Base-by-base conservation (phyloP, 2,113 vertebrate species). In the Platysternon megacephalum region DNA sequence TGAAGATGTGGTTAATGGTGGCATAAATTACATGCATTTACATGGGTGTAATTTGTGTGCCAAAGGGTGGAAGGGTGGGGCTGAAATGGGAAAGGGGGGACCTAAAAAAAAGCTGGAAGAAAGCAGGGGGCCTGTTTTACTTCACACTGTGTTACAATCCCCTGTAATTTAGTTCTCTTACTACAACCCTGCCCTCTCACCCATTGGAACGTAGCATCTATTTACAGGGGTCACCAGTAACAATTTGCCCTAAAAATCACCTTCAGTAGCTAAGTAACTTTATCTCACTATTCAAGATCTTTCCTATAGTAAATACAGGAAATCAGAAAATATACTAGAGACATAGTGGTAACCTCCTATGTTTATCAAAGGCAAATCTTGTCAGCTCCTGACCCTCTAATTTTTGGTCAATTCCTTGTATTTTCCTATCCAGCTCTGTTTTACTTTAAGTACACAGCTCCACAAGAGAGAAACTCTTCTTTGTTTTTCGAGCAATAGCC, bases 271-370 rank as follows among this genome's bases (percentile, higher is more conserved):
- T 14, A 11, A 11, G 9, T 48, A 53, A 53, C 13, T 49, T 96
- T 0, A 17, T 29, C 46, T 79, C 2, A 0, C 76, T 22, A 24
- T 48, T 56, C 2, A 0, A 0, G 2, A 44, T 8, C 32, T 19
- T 55, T 28, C 1, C 3, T 1, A 21, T 58, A 78, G 53, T 3
- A 35, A 86, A 4, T 1, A 0, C 22, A 14, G 4, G 48, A 44
- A 53, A 32, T 28, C 48, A 29, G 5, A 78, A 14, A 61, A 4
- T 10, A 72, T 35, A 17, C 21, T 3, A 35, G 6, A 11, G 5
- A 39, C 65, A 80, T 35, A 21, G 35, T 78, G 61, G 82, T 82
- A 96, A 16, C 19, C 48, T 5, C 0, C 0, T 2, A 80, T 80
- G 13, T 26, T 86, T 44, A 6, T 44, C 26, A 52, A 51, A 85